These are phyloP conservation scores for Trididemnum nubilum DNA, from an alignment of 23 tunicate genomes.

Conservation along the genomic window DNA sequence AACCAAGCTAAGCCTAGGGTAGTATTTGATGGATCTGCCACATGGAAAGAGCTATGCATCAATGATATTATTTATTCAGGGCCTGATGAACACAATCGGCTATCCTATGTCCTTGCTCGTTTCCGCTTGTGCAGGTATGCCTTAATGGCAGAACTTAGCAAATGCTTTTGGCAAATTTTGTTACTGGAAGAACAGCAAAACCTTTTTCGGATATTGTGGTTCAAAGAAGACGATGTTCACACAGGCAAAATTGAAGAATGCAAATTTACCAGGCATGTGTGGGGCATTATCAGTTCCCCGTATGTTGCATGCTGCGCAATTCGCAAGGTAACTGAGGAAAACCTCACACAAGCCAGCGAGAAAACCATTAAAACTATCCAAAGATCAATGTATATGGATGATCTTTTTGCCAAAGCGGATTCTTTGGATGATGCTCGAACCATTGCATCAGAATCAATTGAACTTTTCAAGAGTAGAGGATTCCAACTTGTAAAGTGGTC, in stretches of 20 bases:
- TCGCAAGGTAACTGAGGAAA: neutral
- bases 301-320: neutral
- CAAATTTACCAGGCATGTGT: neutral
- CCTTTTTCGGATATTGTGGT: neutral
- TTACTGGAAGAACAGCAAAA: neutral
- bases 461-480: neutral
- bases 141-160: neutral
- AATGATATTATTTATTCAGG: neutral
- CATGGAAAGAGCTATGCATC: neutral
- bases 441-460: neutral
- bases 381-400: constrained; percentile 7
- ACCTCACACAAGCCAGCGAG: neutral
- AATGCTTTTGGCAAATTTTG: constrained; percentile 2
- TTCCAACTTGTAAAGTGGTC: neutral
- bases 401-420: neutral
- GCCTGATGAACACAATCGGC: neutral
- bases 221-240: neutral
- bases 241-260: neutral
- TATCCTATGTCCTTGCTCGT: neutral
- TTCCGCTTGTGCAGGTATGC: constrained; percentile 14
- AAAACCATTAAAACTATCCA: neutral
- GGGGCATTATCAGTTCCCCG: neutral
- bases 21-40: constrained; percentile 2
- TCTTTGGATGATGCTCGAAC: neutral
- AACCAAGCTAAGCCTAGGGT: neutral